Base-by-base conservation (phyloP, 2,888 invertebrate genomes). In the Hemithea aestivaria region DNA sequence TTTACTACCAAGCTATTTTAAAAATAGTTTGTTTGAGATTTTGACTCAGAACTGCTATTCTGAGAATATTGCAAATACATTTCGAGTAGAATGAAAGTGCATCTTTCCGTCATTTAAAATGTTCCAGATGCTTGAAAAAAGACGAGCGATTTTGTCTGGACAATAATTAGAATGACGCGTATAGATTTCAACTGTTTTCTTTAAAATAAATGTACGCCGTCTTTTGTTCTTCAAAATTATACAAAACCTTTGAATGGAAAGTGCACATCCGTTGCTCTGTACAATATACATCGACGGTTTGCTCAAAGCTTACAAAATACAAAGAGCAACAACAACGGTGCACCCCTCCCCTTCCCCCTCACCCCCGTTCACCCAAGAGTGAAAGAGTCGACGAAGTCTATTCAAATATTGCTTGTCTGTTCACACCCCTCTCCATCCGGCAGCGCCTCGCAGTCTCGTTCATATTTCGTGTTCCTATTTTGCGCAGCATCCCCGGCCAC, bases 401-500 rank as follows among this genome's bases (percentile, higher is more conserved):
- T 85, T 84, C 82, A 84, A 83, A 82, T 84, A 82, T 76, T 65
- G 72, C 83, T 69, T 76, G 70, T 78, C 83, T 83, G 76, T 78
- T 83, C 85, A 65, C 83, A 81, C 81, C 79, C 78, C 78, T 73
- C 75, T 72, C 66, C 73, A 68, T 73, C 77, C 74, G 76, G 75
- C 77, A 79, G 85, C 87, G 84, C 85, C 87, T 82, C 74, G 87
- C 87, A 82, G 87, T 87, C 88, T 87, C 87, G 85, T 85, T 82
- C 81, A 88, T 83, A 85, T 87, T 87, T 83, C 81, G 85, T 81
- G 82, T 77, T 87, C 82, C 85, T 83, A 85, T 85, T 84, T 83
- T 85, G 87, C 88, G 88, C 89, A 88, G 88, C 88, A 88, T 88
- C 88, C 87, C 87, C 82, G 85, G 85, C 83, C 80, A 74, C 75